Percentiles rank a stretch among this genome's conserved stretches.
Evolutionary conservation across 2,888 invertebrate species (phyloP).

Genomic region (Apotomis capreana): DNA sequence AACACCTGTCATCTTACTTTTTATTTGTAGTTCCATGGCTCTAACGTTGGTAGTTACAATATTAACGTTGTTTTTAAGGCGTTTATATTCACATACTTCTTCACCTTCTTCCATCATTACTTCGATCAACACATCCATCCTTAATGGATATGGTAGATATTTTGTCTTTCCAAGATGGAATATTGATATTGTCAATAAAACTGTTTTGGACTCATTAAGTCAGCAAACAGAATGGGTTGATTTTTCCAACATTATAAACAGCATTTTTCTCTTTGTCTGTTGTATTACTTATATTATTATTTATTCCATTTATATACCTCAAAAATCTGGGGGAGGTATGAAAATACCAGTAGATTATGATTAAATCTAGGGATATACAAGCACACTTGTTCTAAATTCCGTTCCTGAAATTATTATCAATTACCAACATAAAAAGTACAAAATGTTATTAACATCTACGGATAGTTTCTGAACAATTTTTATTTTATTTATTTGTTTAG

Average conservation of each 20-base stretch:
- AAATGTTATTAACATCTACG: too few species aligned
- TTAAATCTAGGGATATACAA: too few species aligned
- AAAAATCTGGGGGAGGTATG: neutral
- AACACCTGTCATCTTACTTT: conserved; percentile 26
- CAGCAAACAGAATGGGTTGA: conserved; percentile 51
- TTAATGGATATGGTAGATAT: conserved; percentile 45
- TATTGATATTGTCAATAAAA: conserved; percentile 26
- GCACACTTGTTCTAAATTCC: too few species aligned
- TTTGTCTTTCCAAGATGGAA: conserved; percentile 53
- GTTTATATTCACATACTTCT: conserved; percentile 45
- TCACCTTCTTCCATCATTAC: conserved; percentile 48
- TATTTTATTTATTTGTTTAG: too few species aligned
- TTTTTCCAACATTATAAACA: conserved; percentile 54
- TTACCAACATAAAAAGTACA: too few species aligned
- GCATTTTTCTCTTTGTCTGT: conserved; percentile 43
- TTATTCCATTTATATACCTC: conserved; percentile 53
- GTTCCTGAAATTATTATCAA: too few species aligned
- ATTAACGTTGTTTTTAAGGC: conserved; percentile 50
- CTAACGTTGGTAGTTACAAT: conserved; percentile 50
- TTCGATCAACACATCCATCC: conserved; percentile 50
- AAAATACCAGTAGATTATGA: neutral
- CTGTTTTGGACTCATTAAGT: conserved; percentile 34
- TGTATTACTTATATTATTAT: conserved; percentile 50
- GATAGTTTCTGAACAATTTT: too few species aligned
- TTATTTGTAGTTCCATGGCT: conserved; percentile 33